Evolutionary conservation across 2,113 vertebrate genomes (phyloP).

Genomic region (Lamprotornis superbus): DNA sequence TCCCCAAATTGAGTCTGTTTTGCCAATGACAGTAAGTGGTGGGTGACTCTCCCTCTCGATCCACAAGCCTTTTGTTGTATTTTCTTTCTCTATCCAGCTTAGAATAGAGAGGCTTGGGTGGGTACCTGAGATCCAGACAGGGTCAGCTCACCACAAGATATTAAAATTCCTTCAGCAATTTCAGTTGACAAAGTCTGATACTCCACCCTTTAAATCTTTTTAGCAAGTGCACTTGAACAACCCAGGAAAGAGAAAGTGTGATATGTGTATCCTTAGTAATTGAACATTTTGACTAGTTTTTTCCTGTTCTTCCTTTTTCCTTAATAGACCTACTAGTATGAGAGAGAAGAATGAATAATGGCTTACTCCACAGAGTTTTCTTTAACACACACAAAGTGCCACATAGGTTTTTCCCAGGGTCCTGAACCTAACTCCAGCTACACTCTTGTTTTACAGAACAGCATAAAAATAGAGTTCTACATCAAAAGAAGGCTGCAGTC

Average conservation of each 20-base stretch:
- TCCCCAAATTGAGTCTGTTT: neutral
- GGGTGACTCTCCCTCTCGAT: neutral
- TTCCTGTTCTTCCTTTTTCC: neutral
- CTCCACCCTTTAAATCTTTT: neutral
- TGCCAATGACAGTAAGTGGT: neutral
- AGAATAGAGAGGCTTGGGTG: neutral
- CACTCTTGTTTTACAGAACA: neutral
- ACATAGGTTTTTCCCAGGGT: neutral
- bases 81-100: neutral
- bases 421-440: neutral
- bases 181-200: neutral
- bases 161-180: neutral
- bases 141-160: neutral
- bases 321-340: neutral
- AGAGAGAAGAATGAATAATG: neutral
- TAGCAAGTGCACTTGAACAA: neutral
- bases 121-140: neutral
- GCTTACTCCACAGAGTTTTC: neutral
- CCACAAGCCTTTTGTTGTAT: rapidly evolving
- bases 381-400: neutral
- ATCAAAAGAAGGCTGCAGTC: neutral
- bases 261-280: neutral
- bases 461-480: neutral
- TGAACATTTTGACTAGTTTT: neutral
- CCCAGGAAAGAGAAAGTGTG: neutral